phyloP scores from a whole-genome alignment of 2,113 vertebrate species.

The Propithecus coquereli region DNA sequence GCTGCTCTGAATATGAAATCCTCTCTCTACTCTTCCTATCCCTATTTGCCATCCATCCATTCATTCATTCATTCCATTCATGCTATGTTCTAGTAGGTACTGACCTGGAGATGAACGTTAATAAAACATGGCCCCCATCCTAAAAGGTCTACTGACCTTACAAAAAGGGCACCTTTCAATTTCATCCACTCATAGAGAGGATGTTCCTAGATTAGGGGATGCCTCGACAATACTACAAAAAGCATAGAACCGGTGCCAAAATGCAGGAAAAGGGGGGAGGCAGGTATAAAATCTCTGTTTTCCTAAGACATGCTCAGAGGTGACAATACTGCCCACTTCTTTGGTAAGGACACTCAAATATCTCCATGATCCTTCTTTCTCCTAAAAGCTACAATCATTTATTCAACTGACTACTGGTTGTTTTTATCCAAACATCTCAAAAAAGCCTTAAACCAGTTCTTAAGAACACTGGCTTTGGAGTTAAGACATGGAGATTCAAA shows the following conservation, averaged over 20 bases:
- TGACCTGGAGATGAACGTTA: constrained; percentile 33
- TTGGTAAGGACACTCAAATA: constrained; percentile 1
- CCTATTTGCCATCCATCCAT: not conserved
- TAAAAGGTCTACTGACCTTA: constrained; percentile 10
- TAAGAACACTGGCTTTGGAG: constrained; percentile 37
- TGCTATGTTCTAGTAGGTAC: not conserved
- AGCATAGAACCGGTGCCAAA: constrained; percentile 49
- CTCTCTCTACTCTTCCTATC: constrained; percentile 5
- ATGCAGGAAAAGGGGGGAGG: not conserved
- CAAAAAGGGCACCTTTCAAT: constrained; percentile 47
- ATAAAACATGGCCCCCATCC: not conserved
- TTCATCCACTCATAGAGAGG: constrained; percentile 29
- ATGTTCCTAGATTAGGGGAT: constrained; percentile 21
- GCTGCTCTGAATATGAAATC: constrained; percentile 44
- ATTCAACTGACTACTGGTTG: constrained; percentile 30
- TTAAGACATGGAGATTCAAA: constrained; percentile 36
- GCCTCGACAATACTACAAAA: constrained; percentile 44
- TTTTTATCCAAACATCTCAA: constrained; percentile 22
- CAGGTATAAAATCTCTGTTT: constrained; percentile 38
- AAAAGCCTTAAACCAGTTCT: constrained; percentile 25
- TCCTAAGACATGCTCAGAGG: constrained; percentile 7
- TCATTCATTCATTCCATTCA: constrained; percentile 38
- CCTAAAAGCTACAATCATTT: constrained; percentile 44
- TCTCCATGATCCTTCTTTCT: constrained; percentile 17
- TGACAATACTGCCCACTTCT: constrained; percentile 14